Evolutionary conservation across 2,113 vertebrate genomes (phyloP).

Genomic region (Hystrix cristata): DNA sequence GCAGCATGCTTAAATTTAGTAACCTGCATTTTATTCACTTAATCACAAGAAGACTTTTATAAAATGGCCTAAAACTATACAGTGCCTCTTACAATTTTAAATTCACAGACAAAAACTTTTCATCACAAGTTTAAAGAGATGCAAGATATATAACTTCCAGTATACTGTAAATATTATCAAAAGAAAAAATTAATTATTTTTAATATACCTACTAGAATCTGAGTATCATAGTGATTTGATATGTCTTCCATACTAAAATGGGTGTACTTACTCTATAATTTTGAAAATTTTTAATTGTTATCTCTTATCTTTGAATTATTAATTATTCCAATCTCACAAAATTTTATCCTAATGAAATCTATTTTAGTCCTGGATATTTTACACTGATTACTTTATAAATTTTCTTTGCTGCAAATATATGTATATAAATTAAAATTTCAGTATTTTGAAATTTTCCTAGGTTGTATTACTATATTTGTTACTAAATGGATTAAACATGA

Average conservation of each 20-base stretch:
- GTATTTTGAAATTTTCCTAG: not conserved
- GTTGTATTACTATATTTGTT: not conserved
- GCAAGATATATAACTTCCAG: not conserved
- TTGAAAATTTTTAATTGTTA: not conserved
- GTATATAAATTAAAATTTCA: not conserved
- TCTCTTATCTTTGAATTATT: conserved; percentile 35
- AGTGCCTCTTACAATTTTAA: not conserved
- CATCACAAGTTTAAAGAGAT: not conserved
- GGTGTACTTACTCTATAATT: not conserved
- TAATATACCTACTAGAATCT: not conserved
- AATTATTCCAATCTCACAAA: not conserved
- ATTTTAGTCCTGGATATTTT: not conserved
- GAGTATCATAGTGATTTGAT: not conserved
- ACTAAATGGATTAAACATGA: not conserved
- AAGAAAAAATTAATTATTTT: not conserved
- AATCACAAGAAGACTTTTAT: not conserved
- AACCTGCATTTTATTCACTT: not conserved
- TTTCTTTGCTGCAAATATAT: not conserved
- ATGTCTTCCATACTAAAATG: not conserved
- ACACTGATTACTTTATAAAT: not conserved
- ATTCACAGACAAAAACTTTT: not conserved
- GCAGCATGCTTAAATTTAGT: not conserved
- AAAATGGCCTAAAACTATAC: not conserved
- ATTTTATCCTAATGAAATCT: not conserved
- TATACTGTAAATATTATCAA: not conserved